phyloP scores from a whole-genome alignment of 2,113 vertebrate genomes.

The Emydura subglobosa region DNA sequence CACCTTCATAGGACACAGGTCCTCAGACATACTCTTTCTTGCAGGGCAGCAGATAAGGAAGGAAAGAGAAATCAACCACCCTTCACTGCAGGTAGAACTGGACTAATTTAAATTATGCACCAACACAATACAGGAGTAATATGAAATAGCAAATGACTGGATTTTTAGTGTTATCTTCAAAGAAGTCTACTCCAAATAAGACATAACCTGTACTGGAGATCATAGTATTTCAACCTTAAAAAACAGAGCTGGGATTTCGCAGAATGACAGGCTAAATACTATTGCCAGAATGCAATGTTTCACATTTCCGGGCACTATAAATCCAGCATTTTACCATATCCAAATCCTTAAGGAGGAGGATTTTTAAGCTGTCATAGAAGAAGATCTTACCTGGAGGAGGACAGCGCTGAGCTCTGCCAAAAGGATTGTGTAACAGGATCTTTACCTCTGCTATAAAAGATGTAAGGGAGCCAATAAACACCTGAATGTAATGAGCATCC shows the following conservation, averaged over 20 bases:
- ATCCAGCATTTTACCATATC: neutral
- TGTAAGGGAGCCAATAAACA: fast-evolving
- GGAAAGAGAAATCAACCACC: neutral
- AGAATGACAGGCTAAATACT: fast-evolving
- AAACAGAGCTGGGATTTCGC: fast-evolving
- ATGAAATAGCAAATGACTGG: neutral
- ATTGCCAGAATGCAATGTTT: fast-evolving
- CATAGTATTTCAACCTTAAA: neutral
- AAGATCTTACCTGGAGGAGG: neutral
- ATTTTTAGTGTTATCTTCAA: neutral
- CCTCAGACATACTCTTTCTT: neutral
- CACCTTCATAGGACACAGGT: neutral
- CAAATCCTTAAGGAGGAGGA: neutral
- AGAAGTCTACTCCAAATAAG: fast-evolving
- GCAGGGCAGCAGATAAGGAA: neutral
- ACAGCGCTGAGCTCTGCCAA: fast-evolving
- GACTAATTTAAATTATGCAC: neutral
- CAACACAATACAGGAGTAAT: neutral
- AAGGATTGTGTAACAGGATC: fast-evolving
- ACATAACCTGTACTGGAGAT: fast-evolving
- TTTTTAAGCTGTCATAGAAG: neutral
- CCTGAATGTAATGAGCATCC: neutral
- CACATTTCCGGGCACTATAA: neutral
- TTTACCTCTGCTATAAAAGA: fast-evolving
- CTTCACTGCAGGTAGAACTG: neutral